Evolutionary conservation across 1,140 invertebrate genomes (phyloP), one percentile per base, ranked within the genome.

Genomic region (Hyposmocoma kahamanoa): DNA sequence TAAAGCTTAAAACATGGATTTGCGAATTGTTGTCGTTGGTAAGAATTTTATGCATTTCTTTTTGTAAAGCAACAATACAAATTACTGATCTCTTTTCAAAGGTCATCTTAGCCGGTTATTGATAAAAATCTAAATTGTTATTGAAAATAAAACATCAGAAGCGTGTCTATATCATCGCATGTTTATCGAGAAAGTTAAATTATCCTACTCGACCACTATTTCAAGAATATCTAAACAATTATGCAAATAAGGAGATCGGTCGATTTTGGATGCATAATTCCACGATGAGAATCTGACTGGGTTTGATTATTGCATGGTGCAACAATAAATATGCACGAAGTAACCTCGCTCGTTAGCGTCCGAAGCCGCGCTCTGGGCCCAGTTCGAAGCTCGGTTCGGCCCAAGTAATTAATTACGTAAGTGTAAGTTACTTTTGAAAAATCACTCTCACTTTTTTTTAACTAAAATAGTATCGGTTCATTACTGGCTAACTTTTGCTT

Each of bases 311-410:
- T 36, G 45, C 21, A n/a, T 19, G 28, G 20, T 22, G 34, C 21
- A 47, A 47, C 34, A 47, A 36, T 47, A 47, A 47, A 47, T 47
- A 47, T 47, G 45, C 45, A 36, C 34, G 18, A 36, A 46, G 21
- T 32, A 32, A 26, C 15, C 44, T 46, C 34, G 45, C 45, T 47
- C 45, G 45, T 47, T 47, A 47, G 45, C 45, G 45, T n/a, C n/a
- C n/a, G n/a, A n/a, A n/a, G n/a, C 45, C 45, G 22, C 34, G 18
- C 9, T 36, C 9, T 10, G 17, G 17, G 43, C 13, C 15, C 9
- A 22, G 22, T 38, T 32, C 34, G 28, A 13, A 22, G 32, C 32
- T 36, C 32, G 32, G 32, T 2, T 13, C 10, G 32, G 18, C 32
- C 32, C 15, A 36, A 17, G 15, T 17, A 26, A 36, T 36, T 36